These are phyloP conservation scores for Tamandua tetradactyla DNA, from an alignment of 2,797 vertebrate species.

Conservation along the genomic window DNA sequence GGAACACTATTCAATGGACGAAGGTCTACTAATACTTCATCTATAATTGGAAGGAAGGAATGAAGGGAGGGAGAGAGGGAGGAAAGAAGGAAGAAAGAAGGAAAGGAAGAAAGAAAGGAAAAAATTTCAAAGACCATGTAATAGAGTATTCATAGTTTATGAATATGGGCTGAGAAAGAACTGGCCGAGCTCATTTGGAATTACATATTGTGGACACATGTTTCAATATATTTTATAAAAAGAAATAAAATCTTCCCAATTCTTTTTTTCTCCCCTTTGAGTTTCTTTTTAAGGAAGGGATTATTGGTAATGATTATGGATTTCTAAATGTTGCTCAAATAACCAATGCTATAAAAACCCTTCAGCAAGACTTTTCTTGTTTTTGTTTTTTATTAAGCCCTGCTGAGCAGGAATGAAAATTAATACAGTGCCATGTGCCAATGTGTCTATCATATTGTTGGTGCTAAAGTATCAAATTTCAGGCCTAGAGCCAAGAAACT, in stretches of 20 bases:
- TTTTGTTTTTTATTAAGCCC: slow-evolving; percentile 25
- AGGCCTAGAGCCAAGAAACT: neutral
- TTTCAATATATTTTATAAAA: slow-evolving; percentile 30
- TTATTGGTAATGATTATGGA: slow-evolving; percentile 50
- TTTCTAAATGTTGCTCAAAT: slow-evolving; percentile 55
- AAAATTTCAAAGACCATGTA: neutral
- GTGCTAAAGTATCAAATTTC: neutral
- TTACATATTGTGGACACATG: slow-evolving; percentile 54
- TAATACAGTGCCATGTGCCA: neutral
- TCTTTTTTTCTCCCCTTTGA: slow-evolving; percentile 39
- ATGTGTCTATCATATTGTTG: neutral
- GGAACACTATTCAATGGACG: neutral
- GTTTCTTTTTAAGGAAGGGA: slow-evolving; percentile 68
- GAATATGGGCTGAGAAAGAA: neutral
- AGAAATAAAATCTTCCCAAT: slow-evolving; percentile 28
- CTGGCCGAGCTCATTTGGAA: neutral
- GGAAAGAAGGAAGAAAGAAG: too few relatives aligned
- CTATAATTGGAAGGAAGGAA: neutral
- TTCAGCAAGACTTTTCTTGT: slow-evolving; percentile 27
- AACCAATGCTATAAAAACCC: slow-evolving; percentile 50
- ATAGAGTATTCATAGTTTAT: neutral
- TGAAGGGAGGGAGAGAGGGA: neutral
- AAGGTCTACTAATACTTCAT: neutral
- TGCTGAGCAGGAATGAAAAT: neutral
- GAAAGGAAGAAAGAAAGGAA: neutral